Base-by-base conservation (phyloP, 30 jellyfish, hydroid and myxozoan species). In the Hydractinia echinata region DNA sequence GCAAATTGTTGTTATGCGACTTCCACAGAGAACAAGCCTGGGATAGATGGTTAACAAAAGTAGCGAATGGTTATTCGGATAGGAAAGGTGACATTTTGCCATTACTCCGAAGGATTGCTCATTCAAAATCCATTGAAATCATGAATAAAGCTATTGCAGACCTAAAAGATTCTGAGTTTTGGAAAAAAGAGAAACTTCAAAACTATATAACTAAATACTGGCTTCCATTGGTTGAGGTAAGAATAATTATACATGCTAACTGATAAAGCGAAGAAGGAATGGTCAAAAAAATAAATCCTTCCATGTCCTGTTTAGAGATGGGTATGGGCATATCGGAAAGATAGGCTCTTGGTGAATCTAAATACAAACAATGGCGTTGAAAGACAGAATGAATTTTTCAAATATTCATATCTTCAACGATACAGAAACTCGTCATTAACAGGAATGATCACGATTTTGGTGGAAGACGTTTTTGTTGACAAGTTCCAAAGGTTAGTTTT, bases 301-400 rank as follows among this genome's bases (percentile, higher is more conserved):
- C n/a, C n/a, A n/a, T n/a, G n/a, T 13, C 7, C 51, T 76, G 8
- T 30, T 7, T 67, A 85, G 95, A 85, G 95, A 85, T 85, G 95
- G 95, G 87, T 77, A n/a, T 60, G 77, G 77, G 89, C 95, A 19
- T 85, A 77, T 71, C 54, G 95, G 15, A 84, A 67, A 54, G 80
- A 85, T 39, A 54, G 81, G 39, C 73, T 85, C 13, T 82, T 72
- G 19, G 53, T 68, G 14, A 77, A 72, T 67, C 50, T 84, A 79
- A 77, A 67, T 53, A 85, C 95, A 20, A 85, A 85, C 74, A 85
- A 85, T 71, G 95, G 95, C 60, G 87, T 83, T 4, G 95, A 85
- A 56, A 84, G 95, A 30, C 95, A 85, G 61, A 85, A 85, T 74
- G 89, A 79, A 79, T 76, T 82, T 10, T 70, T 85, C 81, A 85